Conservation (phyloP, 2,113 vertebrate genomes). For the Naja naja region DNA sequence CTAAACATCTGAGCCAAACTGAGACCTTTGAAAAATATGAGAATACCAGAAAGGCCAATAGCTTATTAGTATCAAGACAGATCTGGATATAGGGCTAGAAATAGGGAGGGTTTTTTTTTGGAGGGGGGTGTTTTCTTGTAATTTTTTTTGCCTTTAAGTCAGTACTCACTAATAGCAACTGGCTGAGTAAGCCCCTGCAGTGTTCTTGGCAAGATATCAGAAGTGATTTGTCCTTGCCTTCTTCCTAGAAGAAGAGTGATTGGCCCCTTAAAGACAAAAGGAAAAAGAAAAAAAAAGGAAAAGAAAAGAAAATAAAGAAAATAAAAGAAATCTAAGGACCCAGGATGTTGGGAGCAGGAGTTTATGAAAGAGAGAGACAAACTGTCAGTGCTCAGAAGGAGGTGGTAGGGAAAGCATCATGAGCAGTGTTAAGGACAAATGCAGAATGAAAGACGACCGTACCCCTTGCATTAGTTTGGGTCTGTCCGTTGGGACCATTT, state of each 20-base stretch:
- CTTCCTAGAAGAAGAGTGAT: background rate
- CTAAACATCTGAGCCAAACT: background rate
- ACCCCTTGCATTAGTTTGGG: background rate
- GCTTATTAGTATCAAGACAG: background rate
- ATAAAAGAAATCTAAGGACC: background rate
- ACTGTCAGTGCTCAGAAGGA: background rate
- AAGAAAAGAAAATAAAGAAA: background rate
- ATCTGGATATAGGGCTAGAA: background rate
- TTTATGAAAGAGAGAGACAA: background rate
- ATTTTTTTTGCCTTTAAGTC: background rate
- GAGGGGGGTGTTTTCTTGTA: background rate
- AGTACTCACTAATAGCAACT: background rate
- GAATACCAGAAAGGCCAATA: background rate
- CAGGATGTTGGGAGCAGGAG: background rate
- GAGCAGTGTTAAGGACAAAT: background rate
- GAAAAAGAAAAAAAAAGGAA: background rate
- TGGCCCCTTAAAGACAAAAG: background rate
- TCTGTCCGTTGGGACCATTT: background rate
- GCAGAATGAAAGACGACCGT: background rate
- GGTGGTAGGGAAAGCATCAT: background rate
- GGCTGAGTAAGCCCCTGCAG: background rate
- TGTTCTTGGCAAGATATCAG: background rate
- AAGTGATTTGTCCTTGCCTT: background rate
- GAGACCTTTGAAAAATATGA: background rate
- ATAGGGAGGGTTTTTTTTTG: background rate